Percentiles rank a stretch among this genome's conserved stretches.
Conservation (phyloP, 1,140 invertebrate species). For the Stratiolaelaps scimitus region DNA sequence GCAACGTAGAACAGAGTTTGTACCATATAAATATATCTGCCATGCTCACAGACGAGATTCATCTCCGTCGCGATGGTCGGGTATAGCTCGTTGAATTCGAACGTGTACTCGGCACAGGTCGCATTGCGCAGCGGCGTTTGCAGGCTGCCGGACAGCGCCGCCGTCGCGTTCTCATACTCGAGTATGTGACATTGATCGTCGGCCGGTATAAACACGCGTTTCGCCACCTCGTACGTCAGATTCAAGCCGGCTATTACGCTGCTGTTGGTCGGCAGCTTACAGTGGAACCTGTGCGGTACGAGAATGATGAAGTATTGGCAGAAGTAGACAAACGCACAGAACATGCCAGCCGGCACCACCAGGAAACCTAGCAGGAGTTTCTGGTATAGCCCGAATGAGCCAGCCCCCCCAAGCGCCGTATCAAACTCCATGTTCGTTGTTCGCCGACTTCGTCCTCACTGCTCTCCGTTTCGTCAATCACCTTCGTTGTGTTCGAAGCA, state of each 20-base stretch:
- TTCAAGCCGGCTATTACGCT: background rate
- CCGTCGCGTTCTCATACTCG: background rate
- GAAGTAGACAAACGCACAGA: conserved; percentile 35
- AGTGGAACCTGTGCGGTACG: conserved; percentile 29
- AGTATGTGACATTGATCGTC: conserved; percentile 13
- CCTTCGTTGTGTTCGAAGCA: no score
- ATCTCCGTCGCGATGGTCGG: conserved; percentile 36
- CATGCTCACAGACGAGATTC: conserved; percentile 9
- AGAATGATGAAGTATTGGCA: conserved; percentile 35
- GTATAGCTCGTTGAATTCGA: conserved; percentile 34
- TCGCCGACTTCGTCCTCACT: no score
- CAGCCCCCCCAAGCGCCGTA: conserved; percentile 32
- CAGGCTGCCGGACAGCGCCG: background rate
- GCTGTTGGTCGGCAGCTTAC: background rate
- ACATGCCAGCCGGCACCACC: conserved; percentile 34
- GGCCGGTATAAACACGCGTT: conserved; percentile 16
- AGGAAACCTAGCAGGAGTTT: conserved; percentile 34
- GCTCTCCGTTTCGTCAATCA: no score
- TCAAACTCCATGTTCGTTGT: conserved; percentile 35
- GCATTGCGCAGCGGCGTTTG: background rate
- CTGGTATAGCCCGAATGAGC: conserved; percentile 35
- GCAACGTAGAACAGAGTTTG: conserved; percentile 26
- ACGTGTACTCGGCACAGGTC: conserved; percentile 26
- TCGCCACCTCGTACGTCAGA: conserved; percentile 1
- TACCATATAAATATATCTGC: conserved; percentile 19